Percentiles rank a stretch among this genome's conserved stretches.
Conservation (phyloP, 2,888 invertebrate species). For the Sialis fuliginosa region DNA sequence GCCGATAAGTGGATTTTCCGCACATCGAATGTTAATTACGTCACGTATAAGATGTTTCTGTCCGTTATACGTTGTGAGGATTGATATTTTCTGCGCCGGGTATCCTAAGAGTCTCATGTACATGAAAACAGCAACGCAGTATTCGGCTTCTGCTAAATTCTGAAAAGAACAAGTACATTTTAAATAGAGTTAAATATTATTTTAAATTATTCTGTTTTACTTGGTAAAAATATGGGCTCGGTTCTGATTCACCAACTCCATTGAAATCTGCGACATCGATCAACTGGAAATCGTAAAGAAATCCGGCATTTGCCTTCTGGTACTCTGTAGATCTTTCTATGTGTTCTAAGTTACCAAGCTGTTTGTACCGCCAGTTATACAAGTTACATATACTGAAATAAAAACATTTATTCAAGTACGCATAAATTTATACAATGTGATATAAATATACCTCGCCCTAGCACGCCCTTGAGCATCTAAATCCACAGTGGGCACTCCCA, state of each 20-base stretch:
- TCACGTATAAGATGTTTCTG: constrained; percentile 95
- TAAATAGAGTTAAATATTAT: not conserved
- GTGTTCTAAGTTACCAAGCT: constrained; percentile 85
- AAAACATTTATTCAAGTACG: constrained; percentile 5
- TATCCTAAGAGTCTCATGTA: constrained; percentile 96
- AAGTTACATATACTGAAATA: constrained; percentile 65
- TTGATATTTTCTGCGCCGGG: constrained; percentile 91
- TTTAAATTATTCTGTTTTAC: constrained; percentile 24
- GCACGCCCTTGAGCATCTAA: constrained; percentile 96
- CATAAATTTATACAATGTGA: not conserved
- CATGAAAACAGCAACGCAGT: constrained; percentile 93
- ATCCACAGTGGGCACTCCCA: constrained; percentile 94
- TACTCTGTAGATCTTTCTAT: constrained; percentile 74
- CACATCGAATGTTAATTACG: constrained; percentile 85
- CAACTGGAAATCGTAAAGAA: constrained; percentile 83
- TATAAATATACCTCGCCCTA: constrained; percentile 43
- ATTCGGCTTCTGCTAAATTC: constrained; percentile 83
- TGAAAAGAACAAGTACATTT: constrained; percentile 19
- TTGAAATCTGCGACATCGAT: constrained; percentile 95
- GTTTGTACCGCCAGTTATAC: constrained; percentile 94
- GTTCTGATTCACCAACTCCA: constrained; percentile 91
- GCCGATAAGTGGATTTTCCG: constrained; percentile 88
- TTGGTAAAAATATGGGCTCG: constrained; percentile 97
- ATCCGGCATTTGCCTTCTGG: constrained; percentile 79
- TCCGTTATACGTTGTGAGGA: constrained; percentile 97